Evolutionary conservation across 1,140 invertebrate genomes (phyloP).

Genomic region (Melipona quadrifasciata): DNA sequence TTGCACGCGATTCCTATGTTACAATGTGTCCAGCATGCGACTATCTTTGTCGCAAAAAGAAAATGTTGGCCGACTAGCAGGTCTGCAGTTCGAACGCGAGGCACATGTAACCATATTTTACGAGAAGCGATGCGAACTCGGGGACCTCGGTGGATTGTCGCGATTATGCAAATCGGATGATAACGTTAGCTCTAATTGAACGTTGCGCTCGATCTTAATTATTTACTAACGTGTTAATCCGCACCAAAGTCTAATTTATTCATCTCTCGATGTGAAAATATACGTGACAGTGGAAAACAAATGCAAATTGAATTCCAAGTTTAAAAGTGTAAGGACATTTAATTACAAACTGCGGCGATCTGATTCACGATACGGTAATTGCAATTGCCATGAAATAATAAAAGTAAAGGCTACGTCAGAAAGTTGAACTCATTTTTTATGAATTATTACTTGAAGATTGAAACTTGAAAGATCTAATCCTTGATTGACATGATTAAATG

Average conservation of each 20-base stretch:
- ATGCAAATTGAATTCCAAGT: neutral
- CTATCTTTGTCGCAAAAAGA: neutral
- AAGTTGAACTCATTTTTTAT: no score
- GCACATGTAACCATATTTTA: no score
- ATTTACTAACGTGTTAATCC: neutral
- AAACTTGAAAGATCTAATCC: no score
- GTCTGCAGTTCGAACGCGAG: no score
- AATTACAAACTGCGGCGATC: no score
- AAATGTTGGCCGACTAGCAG: no score
- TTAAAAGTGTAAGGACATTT: no score
- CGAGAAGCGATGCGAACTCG: neutral
- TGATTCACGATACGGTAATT: no score
- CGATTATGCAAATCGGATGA: neutral
- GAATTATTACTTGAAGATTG: no score
- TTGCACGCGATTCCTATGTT: neutral
- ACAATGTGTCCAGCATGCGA: neutral
- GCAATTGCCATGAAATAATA: no score
- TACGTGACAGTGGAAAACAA: neutral
- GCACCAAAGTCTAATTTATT: neutral
- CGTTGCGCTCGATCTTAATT: neutral
- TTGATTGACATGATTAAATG: no score
- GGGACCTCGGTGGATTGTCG: neutral
- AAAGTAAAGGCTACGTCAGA: no score
- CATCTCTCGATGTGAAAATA: neutral
- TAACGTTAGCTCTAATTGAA: conserved; percentile 3